Evolutionary conservation across 2,888 invertebrate species (phyloP), one percentile per base, ranked within the genome.

Genomic region (Zygothrica quintamaculata): DNA sequence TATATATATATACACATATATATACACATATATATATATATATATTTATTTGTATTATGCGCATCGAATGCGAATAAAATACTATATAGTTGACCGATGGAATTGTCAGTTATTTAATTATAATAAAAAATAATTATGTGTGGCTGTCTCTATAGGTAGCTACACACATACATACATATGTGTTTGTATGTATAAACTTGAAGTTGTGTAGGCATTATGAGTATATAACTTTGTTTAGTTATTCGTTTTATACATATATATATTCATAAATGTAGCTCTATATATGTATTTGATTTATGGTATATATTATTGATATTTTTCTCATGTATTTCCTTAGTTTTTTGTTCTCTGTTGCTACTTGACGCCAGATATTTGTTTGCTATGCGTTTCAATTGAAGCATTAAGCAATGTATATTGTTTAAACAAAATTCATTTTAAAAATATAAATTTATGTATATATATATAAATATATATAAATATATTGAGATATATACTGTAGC

Each of bases 281-380:
- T 29, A 29, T 29, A 29, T 29, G n/a, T 29, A 29, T 29, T 8
- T 6, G 59, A 59, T 59, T 37, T 65, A 47, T 57, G 60, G n/a
- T n/a, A 70, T 66, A 70, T 78, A 75, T 84, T 78, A 48, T 69
- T 78, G 72, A 80, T 85, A 76, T 79, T n/a, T 29, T 43, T 65
- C 67, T 58, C 5, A 5, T 65, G 3, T 31, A 5, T 31, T 31
- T n/a, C 8, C 3, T 47, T 37, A 11, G 29, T n/a, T n/a, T n/a
- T 9, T 43, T 33, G 29, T 48, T 42, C 13, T 46, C 26, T 42
- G 3, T 50, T 50, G 52, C 48, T 60, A 65, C 47, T 77, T 76
- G 60, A 59, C 82, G 81, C 75, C 61, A 62, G 57, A 74, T 68
- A 9, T 69, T 65, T 42, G 40, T 31, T 31, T 26, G 36, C 12